Conservation (phyloP, 2,113 vertebrate genomes). For the Ageneiosus marmoratus region DNA sequence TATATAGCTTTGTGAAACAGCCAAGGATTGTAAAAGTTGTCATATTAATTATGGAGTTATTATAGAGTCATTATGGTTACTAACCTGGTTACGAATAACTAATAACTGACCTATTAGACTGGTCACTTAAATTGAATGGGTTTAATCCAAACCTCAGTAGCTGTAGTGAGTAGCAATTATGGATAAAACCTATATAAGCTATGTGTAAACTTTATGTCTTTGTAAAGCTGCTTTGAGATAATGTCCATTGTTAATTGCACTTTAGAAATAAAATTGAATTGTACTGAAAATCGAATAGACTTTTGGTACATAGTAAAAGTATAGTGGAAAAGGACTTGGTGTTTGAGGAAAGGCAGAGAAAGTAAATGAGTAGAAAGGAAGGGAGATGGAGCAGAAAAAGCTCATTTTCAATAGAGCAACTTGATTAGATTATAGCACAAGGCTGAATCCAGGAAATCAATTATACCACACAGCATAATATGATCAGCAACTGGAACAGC, state of each 20-base stretch:
- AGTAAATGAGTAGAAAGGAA: constrained; percentile 35
- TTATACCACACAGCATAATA: constrained; percentile 58
- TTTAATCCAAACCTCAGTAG: neutral
- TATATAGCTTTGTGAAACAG: neutral
- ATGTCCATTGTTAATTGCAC: too few species aligned
- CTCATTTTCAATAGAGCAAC: constrained; percentile 62
- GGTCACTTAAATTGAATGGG: neutral
- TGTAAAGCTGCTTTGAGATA: too few species aligned
- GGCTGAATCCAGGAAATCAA: constrained; percentile 61
- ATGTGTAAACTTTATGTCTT: too few species aligned
- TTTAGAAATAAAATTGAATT: too few species aligned
- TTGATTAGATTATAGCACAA: constrained; percentile 71
- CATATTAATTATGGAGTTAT: neutral
- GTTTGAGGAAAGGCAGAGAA: neutral
- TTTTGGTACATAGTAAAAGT: neutral
- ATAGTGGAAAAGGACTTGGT: neutral
- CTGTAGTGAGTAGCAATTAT: too few species aligned
- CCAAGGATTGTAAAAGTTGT: neutral
- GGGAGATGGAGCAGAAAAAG: constrained; percentile 39
- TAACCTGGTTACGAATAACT: neutral
- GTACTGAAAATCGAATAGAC: too few species aligned
- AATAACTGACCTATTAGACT: neutral
- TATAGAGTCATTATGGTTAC: neutral
- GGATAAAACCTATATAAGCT: too few species aligned
- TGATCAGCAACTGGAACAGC: constrained; percentile 25